Base-by-base conservation (phyloP, 2,113 vertebrate genomes). In the Amazona guildingii region DNA sequence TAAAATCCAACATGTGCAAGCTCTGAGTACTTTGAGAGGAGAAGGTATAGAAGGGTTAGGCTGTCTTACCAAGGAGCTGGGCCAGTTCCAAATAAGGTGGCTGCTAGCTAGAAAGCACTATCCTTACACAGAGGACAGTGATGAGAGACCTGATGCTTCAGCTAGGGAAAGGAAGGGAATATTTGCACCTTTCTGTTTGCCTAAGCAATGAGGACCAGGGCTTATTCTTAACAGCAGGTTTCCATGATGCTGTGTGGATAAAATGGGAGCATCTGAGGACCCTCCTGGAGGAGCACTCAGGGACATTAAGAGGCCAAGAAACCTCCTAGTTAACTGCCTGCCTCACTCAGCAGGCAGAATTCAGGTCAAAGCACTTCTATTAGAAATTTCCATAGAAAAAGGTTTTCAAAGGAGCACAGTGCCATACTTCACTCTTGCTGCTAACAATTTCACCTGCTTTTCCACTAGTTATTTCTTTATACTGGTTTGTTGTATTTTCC, bases 1-100 rank as follows among this genome's bases (percentile, higher is more conserved):
- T 44, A 66, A 77, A 70, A 57, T 57, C 17, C n/a, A 66, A 7
- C 5, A 21, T 0, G 0, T 48, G 48, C 54, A 51, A 88, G 16
- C 62, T 43, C 21, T 79, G 28, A 84, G 29, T 73, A 77, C 16
- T 59, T 82, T 59, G 33, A 78, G 33, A 52, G 39, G 21, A 64
- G 43, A 2, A 11, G n/a, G 37, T 11, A 31, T 17, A 9, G 48
- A 83, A 82, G 21, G 11, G 6, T 52, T 69, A 54, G 14, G 8
- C 15, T 54, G 46, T 28, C 41, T 57, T 73, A 33, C 10, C 3
- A 10, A 54, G 46, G 46, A 52, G 18, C 7, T 44, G 7, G 13
- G 10, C 41, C 14, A 13, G 13, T 75, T 90, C 43, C 67, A 13
- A 63, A 37, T 54, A 59, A 75, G 57, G 18, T 49, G 41, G 28